These are phyloP conservation scores for Palythoa caribaeorum DNA, from an alignment of 92 coral and sea anemone species.

Conservation along the genomic window DNA sequence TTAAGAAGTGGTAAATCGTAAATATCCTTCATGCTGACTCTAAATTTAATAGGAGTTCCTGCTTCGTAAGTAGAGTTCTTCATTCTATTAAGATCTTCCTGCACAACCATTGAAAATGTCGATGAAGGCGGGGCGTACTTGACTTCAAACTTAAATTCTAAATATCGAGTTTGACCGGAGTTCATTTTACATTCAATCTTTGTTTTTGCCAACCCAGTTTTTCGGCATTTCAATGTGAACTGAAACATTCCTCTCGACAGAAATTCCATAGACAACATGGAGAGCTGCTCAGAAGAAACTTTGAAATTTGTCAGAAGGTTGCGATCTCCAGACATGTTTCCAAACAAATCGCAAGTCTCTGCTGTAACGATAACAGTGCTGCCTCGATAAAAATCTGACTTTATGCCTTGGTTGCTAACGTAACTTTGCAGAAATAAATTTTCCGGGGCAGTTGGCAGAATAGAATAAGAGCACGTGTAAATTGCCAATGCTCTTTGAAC, in stretches of 20 bases:
- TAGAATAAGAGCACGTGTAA: not conserved
- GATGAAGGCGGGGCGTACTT: conserved; percentile 8
- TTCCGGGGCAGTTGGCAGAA: conserved; percentile 25
- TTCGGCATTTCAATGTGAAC: not conserved
- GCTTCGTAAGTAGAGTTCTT: not conserved
- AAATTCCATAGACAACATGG: not conserved
- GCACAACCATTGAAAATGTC: not conserved
- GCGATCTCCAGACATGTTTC: conserved; percentile 26
- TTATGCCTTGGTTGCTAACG: not conserved
- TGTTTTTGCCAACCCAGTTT: conserved; percentile 12
- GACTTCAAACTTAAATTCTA: not conserved
- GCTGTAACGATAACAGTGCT: not conserved
- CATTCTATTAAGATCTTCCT: conserved; percentile 17
- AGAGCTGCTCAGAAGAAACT: not conserved
- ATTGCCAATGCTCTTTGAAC: not conserved
- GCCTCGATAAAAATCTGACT: conserved; percentile 16
- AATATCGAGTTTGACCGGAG: not conserved
- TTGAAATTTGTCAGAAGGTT: not conserved
- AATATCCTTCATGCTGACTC: conserved; percentile 14
- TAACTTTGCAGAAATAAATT: not conserved
- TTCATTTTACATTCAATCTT: conserved; percentile 2
- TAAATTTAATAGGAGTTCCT: not conserved
- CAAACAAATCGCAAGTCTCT: conserved; percentile 12
- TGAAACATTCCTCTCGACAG: conserved; percentile 23
- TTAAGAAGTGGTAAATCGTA: not conserved